Evolutionary conservation across 2,888 invertebrate genomes (phyloP).

Genomic region (Tholera decimalis): DNA sequence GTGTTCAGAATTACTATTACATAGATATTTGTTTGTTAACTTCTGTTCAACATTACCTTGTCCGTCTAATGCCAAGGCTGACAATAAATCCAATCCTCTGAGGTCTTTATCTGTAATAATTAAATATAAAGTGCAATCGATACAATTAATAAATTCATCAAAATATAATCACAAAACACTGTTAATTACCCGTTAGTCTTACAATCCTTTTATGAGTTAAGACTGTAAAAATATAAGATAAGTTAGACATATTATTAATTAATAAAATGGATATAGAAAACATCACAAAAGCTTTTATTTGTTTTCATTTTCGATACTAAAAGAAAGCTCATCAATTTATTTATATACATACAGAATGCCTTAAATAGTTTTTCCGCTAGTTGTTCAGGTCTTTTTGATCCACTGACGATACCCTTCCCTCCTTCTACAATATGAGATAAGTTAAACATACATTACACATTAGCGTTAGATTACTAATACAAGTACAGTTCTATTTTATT

Average conservation of each 20-base stretch:
- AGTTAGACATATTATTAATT: neutral
- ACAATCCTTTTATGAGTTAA: slow-evolving; percentile 71
- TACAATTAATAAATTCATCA: neutral
- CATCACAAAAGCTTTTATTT: slow-evolving; percentile 1
- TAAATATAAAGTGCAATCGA: slow-evolving; percentile 1
- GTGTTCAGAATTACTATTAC: neutral
- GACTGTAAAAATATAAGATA: slow-evolving; percentile 67
- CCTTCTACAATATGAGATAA: slow-evolving; percentile 71
- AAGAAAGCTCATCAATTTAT: neutral
- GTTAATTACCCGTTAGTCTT: slow-evolving; percentile 67
- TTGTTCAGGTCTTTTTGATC: slow-evolving; percentile 69
- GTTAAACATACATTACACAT: neutral
- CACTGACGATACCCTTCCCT: slow-evolving; percentile 81
- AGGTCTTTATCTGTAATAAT: slow-evolving; percentile 76
- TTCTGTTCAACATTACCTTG: slow-evolving; percentile 68
- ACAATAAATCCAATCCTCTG: slow-evolving; percentile 78
- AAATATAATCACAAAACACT: neutral
- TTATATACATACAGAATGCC: slow-evolving; percentile 76
- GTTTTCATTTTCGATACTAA: neutral
- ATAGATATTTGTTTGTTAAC: neutral
- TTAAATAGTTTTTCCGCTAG: slow-evolving; percentile 80
- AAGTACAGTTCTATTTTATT: neutral
- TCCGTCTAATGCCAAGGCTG: slow-evolving; percentile 80
- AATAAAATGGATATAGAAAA: neutral
- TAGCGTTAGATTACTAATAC: neutral